Evolutionary conservation across 2,113 vertebrate genomes (phyloP).

Genomic region (Leucosticte australis): DNA sequence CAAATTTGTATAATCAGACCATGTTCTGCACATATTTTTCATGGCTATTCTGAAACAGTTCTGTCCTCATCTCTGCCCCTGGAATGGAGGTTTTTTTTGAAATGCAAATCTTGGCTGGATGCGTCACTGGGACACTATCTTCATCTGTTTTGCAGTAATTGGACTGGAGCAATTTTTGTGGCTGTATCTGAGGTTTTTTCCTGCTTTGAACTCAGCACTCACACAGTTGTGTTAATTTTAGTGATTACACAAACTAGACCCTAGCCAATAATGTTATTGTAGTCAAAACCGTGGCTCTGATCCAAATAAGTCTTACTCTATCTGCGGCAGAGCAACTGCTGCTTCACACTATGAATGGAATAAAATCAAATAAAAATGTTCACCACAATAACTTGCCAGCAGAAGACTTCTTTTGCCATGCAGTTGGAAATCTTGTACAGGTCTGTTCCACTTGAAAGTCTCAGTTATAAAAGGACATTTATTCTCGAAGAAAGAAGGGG

Average conservation of each 20-base stretch:
- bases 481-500: not conserved
- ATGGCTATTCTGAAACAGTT: slow-evolving; percentile 50
- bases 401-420: not conserved
- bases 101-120: slow-evolving; percentile 50
- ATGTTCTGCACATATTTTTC: slow-evolving; percentile 40
- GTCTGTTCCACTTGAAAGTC: not conserved
- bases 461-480: not conserved
- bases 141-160: slow-evolving; percentile 69
- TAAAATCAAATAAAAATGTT: slow-evolving; percentile 25
- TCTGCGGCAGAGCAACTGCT: not conserved
- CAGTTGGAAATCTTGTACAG: not conserved
- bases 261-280: slow-evolving; percentile 28
- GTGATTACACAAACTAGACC: slow-evolving; percentile 36
- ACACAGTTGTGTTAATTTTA: slow-evolving; percentile 21
- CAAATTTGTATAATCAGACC: slow-evolving; percentile 30
- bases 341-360: slow-evolving; percentile 33
- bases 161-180: slow-evolving; percentile 36
- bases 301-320: slow-evolving; percentile 26
- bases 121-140: slow-evolving; percentile 63
- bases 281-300: slow-evolving; percentile 30
- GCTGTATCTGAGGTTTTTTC: slow-evolving; percentile 36
- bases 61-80: slow-evolving; percentile 56
- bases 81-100: not conserved
- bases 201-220: slow-evolving; percentile 49
- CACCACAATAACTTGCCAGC: not conserved